Base-by-base conservation (phyloP, 2,113 vertebrate genomes). In the Oncorhynchus mykiss region DNA sequence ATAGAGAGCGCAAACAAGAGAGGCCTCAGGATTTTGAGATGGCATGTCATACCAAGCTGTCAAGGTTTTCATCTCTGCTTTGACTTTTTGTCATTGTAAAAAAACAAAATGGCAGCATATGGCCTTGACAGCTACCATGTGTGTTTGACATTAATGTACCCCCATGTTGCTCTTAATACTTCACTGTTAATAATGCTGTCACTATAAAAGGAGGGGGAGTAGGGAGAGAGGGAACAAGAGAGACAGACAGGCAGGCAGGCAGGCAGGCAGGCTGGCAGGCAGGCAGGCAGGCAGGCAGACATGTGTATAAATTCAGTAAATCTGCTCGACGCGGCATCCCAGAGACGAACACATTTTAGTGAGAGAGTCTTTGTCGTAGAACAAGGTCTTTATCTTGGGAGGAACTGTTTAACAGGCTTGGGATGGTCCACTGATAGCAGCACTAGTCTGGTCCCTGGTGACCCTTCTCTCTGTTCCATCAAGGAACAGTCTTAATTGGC, bases 11-110 rank as follows among this genome's bases (percentile, higher is more conserved):
- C 78, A 80, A 87, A 89, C 72, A 82, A 88, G 83, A 84, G 83
- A 83, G 62, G 27, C 18, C 78, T 25, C 70, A 82, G 60, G 67
- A 77, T 67, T 88, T n/a, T 66, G 12, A n/a, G 12, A 25, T 76
- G 73, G 72, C 86, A 83, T 78, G 76, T 80, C 80, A 88, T 84
- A 72, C 66, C 60, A 78, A 79, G 83, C 79, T 82, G 82, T 76
- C 13, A 57, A 71, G 73, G 24, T 76, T 85, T 75, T 71, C 73
- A 79, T 82, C 72, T 39, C 71, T 25, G 78, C 70, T 29, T 74
- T 70, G 75, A 25, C 48, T 71, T 82, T 60, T 82, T 65, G 29
- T 73, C 72, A 69, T 64, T 67, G 75, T 22, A 70, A 31, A 69
- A 76, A 78, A 34, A 34, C 6, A 45, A 67, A 80, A 80, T 18